Percentiles rank a stretch among this genome's conserved stretches.
Conservation (phyloP, 1,140 invertebrate genomes). For the Papilio helenus region DNA sequence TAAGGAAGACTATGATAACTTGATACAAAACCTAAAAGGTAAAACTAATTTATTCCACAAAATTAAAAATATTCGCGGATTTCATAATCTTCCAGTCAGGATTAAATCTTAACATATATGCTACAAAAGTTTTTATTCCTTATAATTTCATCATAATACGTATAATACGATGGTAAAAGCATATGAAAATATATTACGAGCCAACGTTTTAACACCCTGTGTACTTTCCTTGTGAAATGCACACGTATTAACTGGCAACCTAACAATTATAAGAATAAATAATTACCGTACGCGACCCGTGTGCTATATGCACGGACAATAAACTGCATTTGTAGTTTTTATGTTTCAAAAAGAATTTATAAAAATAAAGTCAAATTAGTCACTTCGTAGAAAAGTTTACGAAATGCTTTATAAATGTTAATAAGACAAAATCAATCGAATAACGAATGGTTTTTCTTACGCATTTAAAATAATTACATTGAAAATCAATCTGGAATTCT, state of each 20-base stretch:
- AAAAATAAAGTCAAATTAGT: neutral
- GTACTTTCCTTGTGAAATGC: constrained; percentile 5
- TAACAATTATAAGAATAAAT: constrained; percentile 22
- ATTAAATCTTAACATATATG: neutral
- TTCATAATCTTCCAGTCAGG: neutral
- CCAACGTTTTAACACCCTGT: neutral
- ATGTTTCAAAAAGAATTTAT: neutral
- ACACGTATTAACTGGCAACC: neutral
- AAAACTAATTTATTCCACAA: no score
- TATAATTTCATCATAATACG: neutral
- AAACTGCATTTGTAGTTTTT: constrained; percentile 3
- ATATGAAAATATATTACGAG: constrained; percentile 11
- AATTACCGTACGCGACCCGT: constrained; percentile 15
- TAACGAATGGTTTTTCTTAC: no score
- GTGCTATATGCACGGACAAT: neutral
- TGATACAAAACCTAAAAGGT: no score
- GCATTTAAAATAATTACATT: no score
- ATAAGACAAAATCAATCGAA: no score
- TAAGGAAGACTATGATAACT: no score
- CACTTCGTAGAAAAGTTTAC: no score
- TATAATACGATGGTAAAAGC: constrained; percentile 10
- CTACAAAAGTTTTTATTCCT: neutral
- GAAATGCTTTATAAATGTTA: no score
- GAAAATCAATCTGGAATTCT: no score
- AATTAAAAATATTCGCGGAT: neutral